Evolutionary conservation across 2,113 vertebrate species (phyloP).

Genomic region (Ondatra zibethicus): DNA sequence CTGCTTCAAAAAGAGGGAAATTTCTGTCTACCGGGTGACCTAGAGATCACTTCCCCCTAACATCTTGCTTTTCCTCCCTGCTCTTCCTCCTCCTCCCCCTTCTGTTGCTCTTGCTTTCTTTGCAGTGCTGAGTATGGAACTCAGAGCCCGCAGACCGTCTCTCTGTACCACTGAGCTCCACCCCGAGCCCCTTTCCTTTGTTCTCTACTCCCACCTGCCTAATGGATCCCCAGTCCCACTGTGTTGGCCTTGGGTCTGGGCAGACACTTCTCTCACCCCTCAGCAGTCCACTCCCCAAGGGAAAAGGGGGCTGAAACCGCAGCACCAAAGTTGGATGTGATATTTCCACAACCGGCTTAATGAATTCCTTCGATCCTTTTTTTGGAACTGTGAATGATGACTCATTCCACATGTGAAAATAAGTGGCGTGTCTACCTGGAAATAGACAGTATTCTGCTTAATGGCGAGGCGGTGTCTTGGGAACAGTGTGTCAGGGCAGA

Average conservation of each 20-base stretch:
- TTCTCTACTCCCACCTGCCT: background rate
- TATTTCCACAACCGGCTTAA: background rate
- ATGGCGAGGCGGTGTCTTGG: background rate
- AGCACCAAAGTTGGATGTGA: too few relatives aligned
- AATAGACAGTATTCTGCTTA: background rate
- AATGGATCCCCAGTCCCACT: background rate
- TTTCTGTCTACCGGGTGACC: background rate
- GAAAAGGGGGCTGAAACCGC: background rate
- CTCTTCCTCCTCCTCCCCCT: background rate
- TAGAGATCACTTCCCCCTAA: background rate
- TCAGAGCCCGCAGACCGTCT: background rate
- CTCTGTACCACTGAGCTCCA: background rate
- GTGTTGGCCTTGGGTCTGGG: background rate
- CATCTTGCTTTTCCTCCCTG: background rate
- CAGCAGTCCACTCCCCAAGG: background rate
- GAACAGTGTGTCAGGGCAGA: background rate
- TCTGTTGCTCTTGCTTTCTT: background rate
- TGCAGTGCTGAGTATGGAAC: background rate
- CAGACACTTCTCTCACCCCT: background rate
- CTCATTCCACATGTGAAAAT: background rate
- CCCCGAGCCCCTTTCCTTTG: background rate
- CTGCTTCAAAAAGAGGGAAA: background rate
- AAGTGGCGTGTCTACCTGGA: background rate
- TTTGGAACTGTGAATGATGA: conserved; percentile 5
- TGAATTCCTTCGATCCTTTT: conserved; percentile 22